These are phyloP conservation scores for Phacellophora camtschatica DNA, from an alignment of 30 jellyfish, hydroid and myxozoan species.

Conservation along the genomic window DNA sequence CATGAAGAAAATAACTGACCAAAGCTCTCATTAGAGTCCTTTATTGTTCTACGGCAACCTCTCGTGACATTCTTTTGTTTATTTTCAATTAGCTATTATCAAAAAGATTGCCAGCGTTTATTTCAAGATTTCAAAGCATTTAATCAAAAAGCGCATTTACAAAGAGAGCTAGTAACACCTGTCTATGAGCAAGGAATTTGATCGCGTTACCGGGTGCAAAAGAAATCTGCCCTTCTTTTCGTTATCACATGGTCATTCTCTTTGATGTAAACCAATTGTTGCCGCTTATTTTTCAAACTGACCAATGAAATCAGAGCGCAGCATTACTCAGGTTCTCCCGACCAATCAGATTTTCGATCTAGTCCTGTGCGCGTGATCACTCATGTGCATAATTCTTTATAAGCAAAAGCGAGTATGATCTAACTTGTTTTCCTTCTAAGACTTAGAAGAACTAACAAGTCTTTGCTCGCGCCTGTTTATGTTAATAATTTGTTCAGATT, in stretches of 20 bases:
- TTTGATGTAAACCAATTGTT: neutral
- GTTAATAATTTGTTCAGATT: neutral
- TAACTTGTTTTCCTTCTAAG: too few species aligned
- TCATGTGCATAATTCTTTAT: slow-evolving; percentile 42
- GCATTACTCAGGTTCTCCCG: neutral
- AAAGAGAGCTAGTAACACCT: slow-evolving; percentile 14
- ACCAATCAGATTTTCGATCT: neutral
- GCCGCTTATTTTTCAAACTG: neutral
- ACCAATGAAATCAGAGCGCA: neutral
- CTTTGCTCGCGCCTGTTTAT: neutral
- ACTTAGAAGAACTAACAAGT: too few species aligned
- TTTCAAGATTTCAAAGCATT: neutral
- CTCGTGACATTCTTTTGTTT: neutral
- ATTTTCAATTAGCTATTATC: neutral
- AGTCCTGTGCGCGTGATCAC: slow-evolving; percentile 5
- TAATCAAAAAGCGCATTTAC: neutral
- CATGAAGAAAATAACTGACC: too few species aligned
- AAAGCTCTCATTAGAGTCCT: too few species aligned
- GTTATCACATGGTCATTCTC: neutral
- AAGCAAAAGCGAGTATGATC: slow-evolving; percentile 39
- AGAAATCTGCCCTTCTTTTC: neutral
- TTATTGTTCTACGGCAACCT: neutral
- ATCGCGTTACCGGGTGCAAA: neutral
- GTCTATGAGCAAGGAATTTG: neutral
- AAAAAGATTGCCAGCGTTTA: neutral